Conservation (phyloP, 2,797 vertebrate species). For the Potorous gilbertii region DNA sequence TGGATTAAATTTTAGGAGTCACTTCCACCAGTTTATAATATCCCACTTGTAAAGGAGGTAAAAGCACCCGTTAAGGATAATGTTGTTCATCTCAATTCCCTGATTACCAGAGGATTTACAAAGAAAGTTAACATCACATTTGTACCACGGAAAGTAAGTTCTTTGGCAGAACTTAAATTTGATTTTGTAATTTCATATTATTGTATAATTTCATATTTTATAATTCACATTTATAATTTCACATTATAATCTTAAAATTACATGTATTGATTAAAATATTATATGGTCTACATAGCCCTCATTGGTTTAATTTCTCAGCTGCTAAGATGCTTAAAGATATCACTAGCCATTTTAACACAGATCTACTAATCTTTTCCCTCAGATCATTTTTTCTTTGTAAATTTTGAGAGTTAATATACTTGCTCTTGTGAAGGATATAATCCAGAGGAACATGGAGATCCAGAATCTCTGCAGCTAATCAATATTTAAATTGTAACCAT, state of each 20-base stretch:
- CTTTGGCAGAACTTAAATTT: conserved; percentile 2
- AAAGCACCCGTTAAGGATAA: conserved; percentile 73
- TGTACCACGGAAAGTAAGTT: conserved; percentile 89
- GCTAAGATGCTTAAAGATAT: neutral
- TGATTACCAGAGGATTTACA: conserved; percentile 85
- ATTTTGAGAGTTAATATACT: neutral
- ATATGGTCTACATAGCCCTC: neutral
- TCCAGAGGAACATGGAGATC: neutral
- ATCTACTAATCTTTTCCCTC: neutral
- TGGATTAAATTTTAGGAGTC: conserved; percentile 55
- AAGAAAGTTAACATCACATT: conserved; percentile 89
- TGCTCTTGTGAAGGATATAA: neutral
- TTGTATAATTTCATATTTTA: too few species aligned
- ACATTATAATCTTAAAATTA: neutral
- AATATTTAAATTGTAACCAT: neutral
- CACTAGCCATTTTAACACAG: neutral
- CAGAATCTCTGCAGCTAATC: neutral
- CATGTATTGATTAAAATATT: neutral
- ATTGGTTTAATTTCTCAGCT: neutral
- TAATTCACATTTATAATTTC: neutral
- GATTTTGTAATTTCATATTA: neutral
- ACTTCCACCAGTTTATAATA: conserved; percentile 46
- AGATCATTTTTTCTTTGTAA: neutral
- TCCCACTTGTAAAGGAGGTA: conserved; percentile 54
- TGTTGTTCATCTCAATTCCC: conserved; percentile 85